Base-by-base conservation (phyloP, 2,888 invertebrate genomes). In the Tetramorium bicarinatum region DNA sequence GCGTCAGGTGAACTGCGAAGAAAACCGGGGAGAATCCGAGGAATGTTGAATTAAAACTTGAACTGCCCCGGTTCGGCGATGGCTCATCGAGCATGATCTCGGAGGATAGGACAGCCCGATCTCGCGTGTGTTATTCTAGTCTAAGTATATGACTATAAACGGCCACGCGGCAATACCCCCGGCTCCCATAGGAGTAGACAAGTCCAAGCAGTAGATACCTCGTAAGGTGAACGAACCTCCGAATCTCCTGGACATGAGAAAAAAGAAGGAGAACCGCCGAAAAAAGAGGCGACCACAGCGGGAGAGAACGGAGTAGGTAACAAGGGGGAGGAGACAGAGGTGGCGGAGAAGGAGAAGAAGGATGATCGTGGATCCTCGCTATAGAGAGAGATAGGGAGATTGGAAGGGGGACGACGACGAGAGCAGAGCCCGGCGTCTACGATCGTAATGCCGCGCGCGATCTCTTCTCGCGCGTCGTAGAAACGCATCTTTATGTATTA, bases 151-250 rank as follows among this genome's bases (percentile, higher is more conserved):
- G 52, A 75, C 59, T 71, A 80, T 56, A 83, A 62, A 54, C 41
- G 61, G 34, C 69, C 54, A 44, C 72, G 56, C 59, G 76, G 69
- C 54, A 34, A 49, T 59, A 44, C 62, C 15, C 64, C 62, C 25
- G 18, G 25, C 54, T 69, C 77, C 77, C 77, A 76, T 61, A 67
- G 83, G 47, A 49, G n/a, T 61, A 62, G 74, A 61, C 67, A 87
- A 86, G 90, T 66, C 47, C 54, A 75, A 69, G 62, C 79, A 52
- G 92, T 90, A 93, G 92, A 89, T 77, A 77, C 29, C 66, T 67
- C 66, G 66, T 91, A 88, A 94, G 94, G 95, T 95, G 94, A 95
- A 95, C 93, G 95, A 95, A 94, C 95, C 93, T 94, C 92, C 93
- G 91, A 94, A 94, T 91, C 92, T 93, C 83, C 83, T 82, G 87